Percentiles rank a stretch among this genome's conserved stretches.
Evolutionary conservation across 30 jellyfish, hydroid and myxozoan genomes (phyloP).

Genomic region (Hydractinia symbiolongicarpus): DNA sequence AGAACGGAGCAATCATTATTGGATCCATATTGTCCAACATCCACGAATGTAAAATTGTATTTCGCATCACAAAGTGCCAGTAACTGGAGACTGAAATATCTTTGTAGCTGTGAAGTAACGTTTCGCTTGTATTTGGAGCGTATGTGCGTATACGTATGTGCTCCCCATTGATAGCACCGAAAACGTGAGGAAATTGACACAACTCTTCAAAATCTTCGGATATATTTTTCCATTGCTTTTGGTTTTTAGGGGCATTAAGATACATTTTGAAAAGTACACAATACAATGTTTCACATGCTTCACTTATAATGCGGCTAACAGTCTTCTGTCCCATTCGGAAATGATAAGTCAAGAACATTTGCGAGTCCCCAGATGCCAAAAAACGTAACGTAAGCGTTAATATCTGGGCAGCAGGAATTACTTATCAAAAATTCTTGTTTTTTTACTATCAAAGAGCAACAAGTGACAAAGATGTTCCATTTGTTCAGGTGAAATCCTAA

Average conservation of each 20-base stretch:
- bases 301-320: not conserved
- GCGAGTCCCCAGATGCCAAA: slow-evolving; percentile 13
- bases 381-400: slow-evolving; percentile 11
- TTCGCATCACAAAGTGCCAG: slow-evolving; percentile 67
- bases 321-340: not conserved
- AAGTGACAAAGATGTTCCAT: not conserved
- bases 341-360: not conserved
- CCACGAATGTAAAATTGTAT: slow-evolving; percentile 31
- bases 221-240: slow-evolving; percentile 1
- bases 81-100: slow-evolving; percentile 39
- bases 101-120: slow-evolving; percentile 16
- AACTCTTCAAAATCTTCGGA: slow-evolving; percentile 16
- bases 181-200: slow-evolving; percentile 63
- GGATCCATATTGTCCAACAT: slow-evolving; percentile 50
- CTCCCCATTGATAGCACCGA: slow-evolving; percentile 71
- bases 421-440: not conserved
- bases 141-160: slow-evolving; percentile 50
- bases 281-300: not conserved
- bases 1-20: slow-evolving; percentile 49
- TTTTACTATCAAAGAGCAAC: not conserved
- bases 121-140: slow-evolving; percentile 41
- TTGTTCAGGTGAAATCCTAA: not conserved
- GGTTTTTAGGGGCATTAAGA: not conserved
- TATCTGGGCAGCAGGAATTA: not conserved
- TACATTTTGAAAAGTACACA: not conserved